phyloP scores from a whole-genome alignment of 2,113 vertebrate genomes.

The Platichthys flesus region DNA sequence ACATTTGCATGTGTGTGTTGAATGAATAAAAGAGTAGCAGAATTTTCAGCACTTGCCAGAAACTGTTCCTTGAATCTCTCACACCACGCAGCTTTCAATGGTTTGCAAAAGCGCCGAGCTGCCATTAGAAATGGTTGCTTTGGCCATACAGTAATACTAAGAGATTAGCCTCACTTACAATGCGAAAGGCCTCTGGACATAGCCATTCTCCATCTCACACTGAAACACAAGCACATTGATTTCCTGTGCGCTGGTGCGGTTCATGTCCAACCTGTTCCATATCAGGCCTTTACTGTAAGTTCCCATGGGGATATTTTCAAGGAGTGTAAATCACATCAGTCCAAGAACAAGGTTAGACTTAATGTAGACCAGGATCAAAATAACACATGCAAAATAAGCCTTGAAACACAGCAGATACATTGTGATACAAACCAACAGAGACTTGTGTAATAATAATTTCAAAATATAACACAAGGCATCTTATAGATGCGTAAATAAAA shows the following conservation, averaged over 20 bases:
- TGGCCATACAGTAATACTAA: slow-evolving; percentile 39
- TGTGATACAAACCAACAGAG: not conserved
- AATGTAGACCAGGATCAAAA: slow-evolving; percentile 13
- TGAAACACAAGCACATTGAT: slow-evolving; percentile 64
- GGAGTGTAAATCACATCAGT: not conserved
- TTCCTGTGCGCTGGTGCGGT: slow-evolving; percentile 29
- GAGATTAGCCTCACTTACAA: slow-evolving; percentile 65
- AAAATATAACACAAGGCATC: slow-evolving; percentile 4
- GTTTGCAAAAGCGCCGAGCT: slow-evolving; percentile 46
- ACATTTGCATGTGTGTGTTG: slow-evolving; percentile 27
- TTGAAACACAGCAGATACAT: no score
- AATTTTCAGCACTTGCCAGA: slow-evolving; percentile 32
- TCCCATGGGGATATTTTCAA: slow-evolving; percentile 48
- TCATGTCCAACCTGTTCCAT: slow-evolving; percentile 24
- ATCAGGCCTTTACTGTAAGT: slow-evolving; percentile 20
- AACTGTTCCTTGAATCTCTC: slow-evolving; percentile 36
- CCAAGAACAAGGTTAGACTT: not conserved
- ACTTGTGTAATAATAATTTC: not conserved
- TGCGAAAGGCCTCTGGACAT: slow-evolving; percentile 59
- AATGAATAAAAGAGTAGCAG: slow-evolving; percentile 47
- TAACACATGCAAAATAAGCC: not conserved
- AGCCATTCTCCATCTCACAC: slow-evolving; percentile 46
- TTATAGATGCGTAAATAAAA: slow-evolving; percentile 32
- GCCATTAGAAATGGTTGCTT: slow-evolving; percentile 57
- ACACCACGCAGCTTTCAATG: slow-evolving; percentile 37